phyloP scores from a whole-genome alignment of 2,888 invertebrate genomes.

The Scaptomyza flava region DNA sequence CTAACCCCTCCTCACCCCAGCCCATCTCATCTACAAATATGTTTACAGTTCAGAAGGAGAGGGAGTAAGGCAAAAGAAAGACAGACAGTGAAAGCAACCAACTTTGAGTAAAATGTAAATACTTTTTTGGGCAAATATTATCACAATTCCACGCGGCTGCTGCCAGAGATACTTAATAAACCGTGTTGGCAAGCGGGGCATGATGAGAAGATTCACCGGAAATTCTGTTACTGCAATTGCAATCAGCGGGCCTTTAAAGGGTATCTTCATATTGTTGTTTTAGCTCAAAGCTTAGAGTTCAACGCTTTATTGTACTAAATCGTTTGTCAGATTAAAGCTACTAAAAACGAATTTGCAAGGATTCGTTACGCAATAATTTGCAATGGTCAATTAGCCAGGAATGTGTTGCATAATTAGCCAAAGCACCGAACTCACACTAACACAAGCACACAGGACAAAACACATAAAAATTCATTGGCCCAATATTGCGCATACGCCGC shows the following conservation, averaged over 20 bases:
- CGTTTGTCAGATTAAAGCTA: conserved; percentile 22
- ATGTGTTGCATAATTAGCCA: conserved; percentile 62
- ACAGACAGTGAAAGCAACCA: conserved; percentile 33
- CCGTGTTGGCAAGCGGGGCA: conserved; percentile 22
- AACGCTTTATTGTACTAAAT: not conserved
- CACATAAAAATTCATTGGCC: conserved; percentile 74
- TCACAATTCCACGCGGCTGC: conserved; percentile 71
- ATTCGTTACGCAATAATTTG: conserved; percentile 17
- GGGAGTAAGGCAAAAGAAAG: not conserved
- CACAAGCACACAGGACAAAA: conserved; percentile 6
- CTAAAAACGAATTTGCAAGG: conserved; percentile 1
- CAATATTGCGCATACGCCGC: conserved; percentile 71
- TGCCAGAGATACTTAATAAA: conserved; percentile 68
- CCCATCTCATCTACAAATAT: not conserved
- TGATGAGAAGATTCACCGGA: conserved; percentile 12
- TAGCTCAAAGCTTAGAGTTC: conserved; percentile 14
- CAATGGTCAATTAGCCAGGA: conserved; percentile 54
- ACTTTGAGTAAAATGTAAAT: conserved; percentile 80
- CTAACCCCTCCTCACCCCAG: not conserved
- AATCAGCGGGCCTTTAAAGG: conserved; percentile 27
- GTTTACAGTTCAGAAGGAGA: conserved; percentile 1
- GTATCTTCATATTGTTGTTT: conserved; percentile 1
- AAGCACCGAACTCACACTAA: conserved; percentile 21
- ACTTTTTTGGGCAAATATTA: conserved; percentile 81
- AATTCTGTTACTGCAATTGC: conserved; percentile 41